Percentiles rank a stretch among this genome's conserved stretches.
These are phyloP conservation scores for Gorsachius magnificus DNA, from an alignment of 2,797 vertebrate species.

Conservation along the genomic window DNA sequence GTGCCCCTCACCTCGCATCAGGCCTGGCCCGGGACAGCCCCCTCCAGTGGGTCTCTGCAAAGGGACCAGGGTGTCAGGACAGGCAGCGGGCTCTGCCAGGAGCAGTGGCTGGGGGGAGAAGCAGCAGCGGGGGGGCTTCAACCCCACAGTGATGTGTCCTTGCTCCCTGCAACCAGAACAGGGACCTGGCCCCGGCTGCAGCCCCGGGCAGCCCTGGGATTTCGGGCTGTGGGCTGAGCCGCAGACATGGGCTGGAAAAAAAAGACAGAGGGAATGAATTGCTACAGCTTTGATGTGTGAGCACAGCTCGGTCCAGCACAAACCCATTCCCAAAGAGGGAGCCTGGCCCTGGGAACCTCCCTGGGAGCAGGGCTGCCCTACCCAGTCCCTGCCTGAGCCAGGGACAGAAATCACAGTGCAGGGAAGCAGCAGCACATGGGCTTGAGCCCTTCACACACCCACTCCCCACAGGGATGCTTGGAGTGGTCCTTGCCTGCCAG, in stretches of 20 bases:
- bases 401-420: accelerated
- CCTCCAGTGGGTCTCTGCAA: accelerated
- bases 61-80: not conserved
- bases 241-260: not conserved
- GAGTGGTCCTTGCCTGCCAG: accelerated
- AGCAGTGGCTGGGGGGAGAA: not conserved
- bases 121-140: not conserved
- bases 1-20: not conserved
- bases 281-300: not conserved
- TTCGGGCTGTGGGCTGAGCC: not conserved
- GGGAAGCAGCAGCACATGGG: not conserved
- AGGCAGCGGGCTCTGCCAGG: not conserved
- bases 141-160: accelerated
- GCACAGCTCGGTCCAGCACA: not conserved
- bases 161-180: not conserved
- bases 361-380: not conserved
- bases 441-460: not conserved
- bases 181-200: not conserved
- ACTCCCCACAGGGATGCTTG: not conserved
- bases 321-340: not conserved
- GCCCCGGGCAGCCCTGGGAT: not conserved
- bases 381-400: not conserved
- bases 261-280: not conserved
- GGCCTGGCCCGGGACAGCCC: not conserved
- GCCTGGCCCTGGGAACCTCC: not conserved